These are phyloP conservation scores for Eurystomus gularis DNA, from an alignment of 2,113 vertebrate species.

Conservation along the genomic window DNA sequence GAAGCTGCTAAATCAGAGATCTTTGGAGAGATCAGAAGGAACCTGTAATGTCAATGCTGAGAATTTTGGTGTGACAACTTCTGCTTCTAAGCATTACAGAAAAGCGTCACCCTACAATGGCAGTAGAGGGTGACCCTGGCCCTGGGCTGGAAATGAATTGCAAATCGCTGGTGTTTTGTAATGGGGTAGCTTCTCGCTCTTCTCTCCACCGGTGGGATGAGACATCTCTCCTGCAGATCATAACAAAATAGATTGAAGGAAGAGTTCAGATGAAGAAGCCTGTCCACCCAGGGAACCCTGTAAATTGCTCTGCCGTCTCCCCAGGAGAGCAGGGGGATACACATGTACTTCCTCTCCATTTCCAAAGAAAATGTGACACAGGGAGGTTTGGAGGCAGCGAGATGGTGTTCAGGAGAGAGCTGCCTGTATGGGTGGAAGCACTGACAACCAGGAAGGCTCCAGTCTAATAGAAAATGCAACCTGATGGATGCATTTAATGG, in stretches of 20 bases:
- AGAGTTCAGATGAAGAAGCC: background rate
- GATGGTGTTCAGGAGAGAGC: slow-evolving; percentile 1
- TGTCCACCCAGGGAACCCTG: background rate
- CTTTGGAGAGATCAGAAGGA: background rate
- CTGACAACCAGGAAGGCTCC: slow-evolving; percentile 16
- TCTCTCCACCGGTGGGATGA: background rate
- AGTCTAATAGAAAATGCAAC: slow-evolving; percentile 23
- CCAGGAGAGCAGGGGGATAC: background rate
- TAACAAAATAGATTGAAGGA: background rate
- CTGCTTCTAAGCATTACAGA: background rate
- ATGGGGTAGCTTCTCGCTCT: background rate
- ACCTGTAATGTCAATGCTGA: background rate
- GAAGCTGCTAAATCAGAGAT: background rate
- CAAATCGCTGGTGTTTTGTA: slow-evolving; percentile 13
- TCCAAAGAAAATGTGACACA: background rate
- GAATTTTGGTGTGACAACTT: background rate
- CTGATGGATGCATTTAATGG: background rate
- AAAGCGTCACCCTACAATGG: background rate
- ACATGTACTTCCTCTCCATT: background rate
- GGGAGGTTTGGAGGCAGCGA: background rate
- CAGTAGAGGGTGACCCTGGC: background rate
- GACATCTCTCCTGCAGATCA: background rate
- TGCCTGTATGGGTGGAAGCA: background rate
- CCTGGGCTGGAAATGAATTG: background rate
- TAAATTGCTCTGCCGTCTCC: background rate